phyloP scores from a whole-genome alignment of 2,113 vertebrate species.

The Xenopus tropicalis region DNA sequence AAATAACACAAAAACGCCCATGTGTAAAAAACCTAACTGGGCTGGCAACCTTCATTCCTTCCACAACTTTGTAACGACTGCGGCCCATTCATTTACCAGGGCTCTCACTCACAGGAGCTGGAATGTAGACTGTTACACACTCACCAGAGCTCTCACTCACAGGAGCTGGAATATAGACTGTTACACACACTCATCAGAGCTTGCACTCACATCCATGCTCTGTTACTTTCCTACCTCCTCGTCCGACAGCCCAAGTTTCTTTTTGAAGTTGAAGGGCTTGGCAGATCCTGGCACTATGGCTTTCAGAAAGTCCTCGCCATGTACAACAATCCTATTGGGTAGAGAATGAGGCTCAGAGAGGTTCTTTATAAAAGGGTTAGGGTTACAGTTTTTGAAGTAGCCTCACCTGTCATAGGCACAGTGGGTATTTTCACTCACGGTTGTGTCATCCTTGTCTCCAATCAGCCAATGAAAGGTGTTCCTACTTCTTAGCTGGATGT shows the following conservation, averaged over 20 bases:
- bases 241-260: conserved; percentile 61
- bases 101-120: neutral
- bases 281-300: conserved; percentile 70
- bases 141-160: too few relatives aligned
- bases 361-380: too few relatives aligned
- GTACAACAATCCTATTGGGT: conserved; percentile 72
- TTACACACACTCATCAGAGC: too few relatives aligned
- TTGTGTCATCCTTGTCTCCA: conserved; percentile 75
- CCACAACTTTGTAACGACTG: too few relatives aligned
- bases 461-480: conserved; percentile 78
- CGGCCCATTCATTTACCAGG: too few relatives aligned
- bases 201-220: too few relatives aligned
- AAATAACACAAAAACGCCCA: too few relatives aligned
- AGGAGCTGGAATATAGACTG: too few relatives aligned
- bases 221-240: conserved; percentile 60
- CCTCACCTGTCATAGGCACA: conserved; percentile 77
- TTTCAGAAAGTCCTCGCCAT: conserved; percentile 64
- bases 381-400: too few relatives aligned
- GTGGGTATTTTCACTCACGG: conserved; percentile 68
- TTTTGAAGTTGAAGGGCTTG: conserved; percentile 73
- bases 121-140: too few relatives aligned
- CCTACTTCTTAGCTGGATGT: conserved; percentile 64
- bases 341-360: neutral
- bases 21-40: too few relatives aligned
- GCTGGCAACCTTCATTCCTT: too few relatives aligned